Base-by-base conservation (phyloP, 2,113 vertebrate species). In the Mungos mungo region DNA sequence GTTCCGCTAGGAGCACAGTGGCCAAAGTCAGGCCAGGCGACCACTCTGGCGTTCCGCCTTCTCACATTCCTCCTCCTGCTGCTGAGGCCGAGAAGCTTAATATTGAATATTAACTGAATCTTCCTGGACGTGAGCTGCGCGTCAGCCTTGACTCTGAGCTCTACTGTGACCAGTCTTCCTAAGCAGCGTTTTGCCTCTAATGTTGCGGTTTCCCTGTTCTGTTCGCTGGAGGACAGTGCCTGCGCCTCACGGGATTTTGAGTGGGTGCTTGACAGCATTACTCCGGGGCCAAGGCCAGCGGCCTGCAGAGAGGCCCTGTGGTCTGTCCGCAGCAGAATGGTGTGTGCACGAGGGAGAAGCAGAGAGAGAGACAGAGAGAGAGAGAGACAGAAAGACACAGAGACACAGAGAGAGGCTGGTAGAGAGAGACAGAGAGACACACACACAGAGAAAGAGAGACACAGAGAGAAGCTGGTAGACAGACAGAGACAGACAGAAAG, bases 31-130 rank as follows among this genome's bases (percentile, higher is more conserved):
- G 4, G 18, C 47, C 0, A 14, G 79, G 23, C 19, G 7, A 9
- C 23, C 5, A 1, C 12, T 0, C 0, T n/a, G 27, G n/a, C 4
- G 66, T 10, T 3, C 12, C 13, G 2, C 2, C 5, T 54, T 13
- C 80, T 35, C 52, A 2, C 3, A 0, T 6, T 19, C 60, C 18
- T 71, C 52, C 57, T 15, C 11, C 0, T 33, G 3, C 4, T 18
- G 52, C 54, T 31, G 66, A 69, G 10, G 4, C 21, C 25, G 4
- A 31, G 65, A 33, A 50, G 57, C 9, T 50, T 27, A 5, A 18
- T 2, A 4, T 6, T 16, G 45, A 14, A 76, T 0, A 18, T 16
- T 35, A 57, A 8, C 13, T 11, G 57, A 3, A 31, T 2, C 31
- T 18, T 33, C 66, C 79, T 54, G 3, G 0, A 1, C 52, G 12